Evolutionary conservation across 2,888 invertebrate species (phyloP).

Genomic region (Pegoplata infirma): DNA sequence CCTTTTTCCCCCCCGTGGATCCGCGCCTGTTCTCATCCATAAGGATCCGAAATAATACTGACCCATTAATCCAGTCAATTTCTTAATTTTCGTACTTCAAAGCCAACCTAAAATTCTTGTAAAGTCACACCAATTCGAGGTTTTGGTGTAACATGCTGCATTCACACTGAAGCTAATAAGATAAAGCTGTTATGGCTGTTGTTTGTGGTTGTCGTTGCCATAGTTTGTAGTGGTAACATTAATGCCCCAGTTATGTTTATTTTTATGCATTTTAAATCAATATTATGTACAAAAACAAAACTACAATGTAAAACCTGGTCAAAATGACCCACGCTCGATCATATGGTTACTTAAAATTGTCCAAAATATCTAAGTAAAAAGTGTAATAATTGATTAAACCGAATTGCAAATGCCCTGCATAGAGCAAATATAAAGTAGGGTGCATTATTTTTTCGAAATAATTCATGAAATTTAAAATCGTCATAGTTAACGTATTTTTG

Average conservation of each 20-base stretch:
- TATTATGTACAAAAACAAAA: slow-evolving; percentile 29
- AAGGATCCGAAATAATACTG: too few relatives aligned
- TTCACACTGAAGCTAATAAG: neutral
- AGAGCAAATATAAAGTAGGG: too few relatives aligned
- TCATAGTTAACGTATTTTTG: too few relatives aligned
- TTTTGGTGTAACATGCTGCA: too few relatives aligned
- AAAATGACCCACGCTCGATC: slow-evolving; percentile 28
- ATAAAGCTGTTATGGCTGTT: neutral
- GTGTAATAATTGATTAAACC: neutral
- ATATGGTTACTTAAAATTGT: neutral
- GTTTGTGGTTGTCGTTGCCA: neutral
- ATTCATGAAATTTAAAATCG: too few relatives aligned
- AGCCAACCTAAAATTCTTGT: too few relatives aligned
- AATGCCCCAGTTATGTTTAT: slow-evolving; percentile 53
- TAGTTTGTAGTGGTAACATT: slow-evolving; percentile 39
- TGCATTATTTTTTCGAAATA: too few relatives aligned
- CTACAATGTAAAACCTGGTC: neutral
- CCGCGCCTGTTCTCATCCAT: too few relatives aligned
- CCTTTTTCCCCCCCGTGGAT: too few relatives aligned
- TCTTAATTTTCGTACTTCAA: too few relatives aligned
- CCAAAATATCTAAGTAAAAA: neutral
- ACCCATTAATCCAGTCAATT: too few relatives aligned
- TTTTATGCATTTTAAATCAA: slow-evolving; percentile 54
- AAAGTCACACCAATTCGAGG: too few relatives aligned
- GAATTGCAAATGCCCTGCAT: neutral